Evolutionary conservation across 2,113 vertebrate genomes (phyloP).

Genomic region (Bubo blakistoni): DNA sequence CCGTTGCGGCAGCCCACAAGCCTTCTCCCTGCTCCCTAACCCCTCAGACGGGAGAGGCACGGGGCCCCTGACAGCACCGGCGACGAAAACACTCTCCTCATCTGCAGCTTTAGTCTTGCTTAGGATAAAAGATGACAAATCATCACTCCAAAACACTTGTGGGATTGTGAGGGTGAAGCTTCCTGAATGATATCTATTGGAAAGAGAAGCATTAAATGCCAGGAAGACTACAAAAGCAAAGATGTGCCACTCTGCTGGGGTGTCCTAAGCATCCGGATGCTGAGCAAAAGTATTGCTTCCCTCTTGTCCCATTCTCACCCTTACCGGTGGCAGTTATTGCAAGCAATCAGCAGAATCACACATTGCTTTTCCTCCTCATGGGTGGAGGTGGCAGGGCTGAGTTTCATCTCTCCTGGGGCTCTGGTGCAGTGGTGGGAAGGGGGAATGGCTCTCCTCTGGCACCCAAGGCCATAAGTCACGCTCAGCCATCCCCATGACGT

Average conservation of each 20-base stretch:
- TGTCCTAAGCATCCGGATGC: fast-evolving
- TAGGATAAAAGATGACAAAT: neutral
- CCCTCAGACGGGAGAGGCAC: neutral
- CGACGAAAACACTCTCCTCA: neutral
- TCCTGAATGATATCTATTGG: neutral
- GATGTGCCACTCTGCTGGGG: neutral
- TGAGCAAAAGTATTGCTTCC: neutral
- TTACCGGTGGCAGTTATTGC: fast-evolving
- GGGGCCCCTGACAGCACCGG: fast-evolving
- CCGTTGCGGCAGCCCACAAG: neutral
- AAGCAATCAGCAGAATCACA: neutral
- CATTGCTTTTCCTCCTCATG: fast-evolving
- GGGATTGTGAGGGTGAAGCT: neutral
- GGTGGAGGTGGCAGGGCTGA: neutral
- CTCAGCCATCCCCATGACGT: neutral
- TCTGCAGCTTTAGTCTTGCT: neutral
- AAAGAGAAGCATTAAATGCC: neutral
- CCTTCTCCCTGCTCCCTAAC: neutral
- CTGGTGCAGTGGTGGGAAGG: neutral
- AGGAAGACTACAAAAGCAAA: neutral
- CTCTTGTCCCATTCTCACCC: neutral
- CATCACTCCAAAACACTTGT: neutral
- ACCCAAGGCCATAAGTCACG: neutral
- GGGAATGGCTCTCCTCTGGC: neutral
- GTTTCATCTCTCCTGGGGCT: neutral